phyloP scores from a whole-genome alignment of 2,797 vertebrate genomes.

The Heliangelus exortis region DNA sequence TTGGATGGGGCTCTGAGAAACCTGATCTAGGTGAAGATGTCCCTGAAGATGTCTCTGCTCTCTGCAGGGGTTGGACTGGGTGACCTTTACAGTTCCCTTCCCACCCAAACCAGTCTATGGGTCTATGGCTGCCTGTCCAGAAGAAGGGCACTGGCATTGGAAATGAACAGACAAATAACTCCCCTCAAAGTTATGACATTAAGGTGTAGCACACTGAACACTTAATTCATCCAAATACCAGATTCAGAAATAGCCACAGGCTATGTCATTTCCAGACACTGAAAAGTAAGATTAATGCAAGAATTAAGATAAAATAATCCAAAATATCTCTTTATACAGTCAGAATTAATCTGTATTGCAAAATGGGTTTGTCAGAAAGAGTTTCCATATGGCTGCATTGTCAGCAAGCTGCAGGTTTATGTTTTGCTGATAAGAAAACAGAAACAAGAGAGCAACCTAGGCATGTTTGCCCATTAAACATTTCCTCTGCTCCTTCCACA shows the following conservation, averaged over 20 bases:
- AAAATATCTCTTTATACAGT: neutral
- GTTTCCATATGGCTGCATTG: constrained; percentile 13
- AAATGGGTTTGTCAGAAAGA: neutral
- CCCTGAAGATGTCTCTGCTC: neutral
- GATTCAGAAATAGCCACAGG: neutral
- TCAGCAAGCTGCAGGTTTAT: constrained; percentile 8
- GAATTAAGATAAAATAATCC: constrained; percentile 20
- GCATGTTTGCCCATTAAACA: neutral
- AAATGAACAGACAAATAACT: neutral
- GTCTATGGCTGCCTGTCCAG: neutral
- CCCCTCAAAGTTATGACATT: neutral
- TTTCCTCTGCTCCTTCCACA: neutral
- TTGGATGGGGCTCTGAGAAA: neutral
- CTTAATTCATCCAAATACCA: neutral
- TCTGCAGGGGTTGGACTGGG: neutral
- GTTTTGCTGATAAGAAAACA: constrained; percentile 19
- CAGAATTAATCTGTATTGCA: constrained; percentile 16
- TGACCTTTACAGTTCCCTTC: neutral
- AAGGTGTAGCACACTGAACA: rapidly evolving
- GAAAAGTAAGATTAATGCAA: neutral
- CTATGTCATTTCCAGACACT: neutral
- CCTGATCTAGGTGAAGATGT: neutral
- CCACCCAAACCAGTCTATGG: neutral
- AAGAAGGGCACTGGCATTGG: neutral
- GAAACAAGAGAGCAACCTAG: neutral